Evolutionary conservation across 2,888 invertebrate species (phyloP).

Genomic region (Agriopis leucophaearia): DNA sequence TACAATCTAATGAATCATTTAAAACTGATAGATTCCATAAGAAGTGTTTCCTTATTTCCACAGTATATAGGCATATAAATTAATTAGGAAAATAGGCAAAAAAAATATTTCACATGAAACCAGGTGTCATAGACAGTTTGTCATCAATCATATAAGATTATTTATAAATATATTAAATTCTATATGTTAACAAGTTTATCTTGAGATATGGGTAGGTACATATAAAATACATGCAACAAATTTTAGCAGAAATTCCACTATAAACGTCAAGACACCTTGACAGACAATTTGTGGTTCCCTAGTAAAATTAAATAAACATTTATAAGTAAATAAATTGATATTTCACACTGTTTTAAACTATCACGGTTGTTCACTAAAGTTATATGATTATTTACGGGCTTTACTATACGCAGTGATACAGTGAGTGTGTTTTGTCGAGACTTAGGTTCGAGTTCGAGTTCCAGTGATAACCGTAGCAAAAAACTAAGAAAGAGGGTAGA

Average conservation of each 20-base stretch:
- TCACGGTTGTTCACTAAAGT: too few species aligned
- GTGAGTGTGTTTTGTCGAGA: too few species aligned
- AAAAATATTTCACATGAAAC: background rate
- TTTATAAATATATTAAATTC: too few species aligned
- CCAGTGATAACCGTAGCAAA: too few species aligned
- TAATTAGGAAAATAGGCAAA: background rate
- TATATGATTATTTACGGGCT: too few species aligned
- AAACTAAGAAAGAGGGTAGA: too few species aligned
- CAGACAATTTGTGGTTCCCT: background rate
- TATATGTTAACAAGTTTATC: background rate
- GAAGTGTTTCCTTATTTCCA: constrained; percentile 10
- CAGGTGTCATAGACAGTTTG: background rate
- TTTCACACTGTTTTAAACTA: background rate
- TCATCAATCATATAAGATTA: background rate
- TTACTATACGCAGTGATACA: too few species aligned
- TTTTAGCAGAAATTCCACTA: background rate
- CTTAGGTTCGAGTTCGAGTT: too few species aligned
- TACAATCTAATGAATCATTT: constrained; percentile 16
- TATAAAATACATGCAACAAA: background rate
- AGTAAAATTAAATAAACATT: background rate
- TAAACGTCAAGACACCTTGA: background rate
- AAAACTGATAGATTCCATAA: background rate
- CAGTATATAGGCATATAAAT: background rate
- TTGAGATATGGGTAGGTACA: background rate
- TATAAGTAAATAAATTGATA: background rate